phyloP scores from a whole-genome alignment of 2,888 invertebrate genomes.

The Pyrgus malvae region DNA sequence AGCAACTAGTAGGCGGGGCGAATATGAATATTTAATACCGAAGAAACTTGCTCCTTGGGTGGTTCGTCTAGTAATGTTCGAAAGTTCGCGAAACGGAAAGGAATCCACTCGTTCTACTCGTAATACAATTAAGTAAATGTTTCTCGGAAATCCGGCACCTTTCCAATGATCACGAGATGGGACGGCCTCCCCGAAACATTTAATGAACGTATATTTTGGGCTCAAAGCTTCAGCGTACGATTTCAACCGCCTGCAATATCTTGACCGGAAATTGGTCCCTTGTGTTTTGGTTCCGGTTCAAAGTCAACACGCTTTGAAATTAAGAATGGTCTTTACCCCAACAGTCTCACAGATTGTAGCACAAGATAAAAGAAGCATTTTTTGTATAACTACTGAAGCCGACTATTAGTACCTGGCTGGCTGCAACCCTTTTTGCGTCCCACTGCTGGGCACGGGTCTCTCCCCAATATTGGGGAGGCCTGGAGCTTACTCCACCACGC shows the following conservation, averaged over 20 bases:
- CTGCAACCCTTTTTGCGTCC: too few relatives aligned
- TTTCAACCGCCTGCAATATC: neutral
- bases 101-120: neutral
- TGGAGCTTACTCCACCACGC: too few relatives aligned
- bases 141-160: neutral
- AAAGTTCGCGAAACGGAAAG: neutral
- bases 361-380: too few relatives aligned
- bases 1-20: conserved; percentile 1
- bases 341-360: too few relatives aligned
- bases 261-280: neutral
- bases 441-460: too few relatives aligned
- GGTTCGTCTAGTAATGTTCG: conserved; percentile 10
- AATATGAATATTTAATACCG: conserved; percentile 15
- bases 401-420: too few relatives aligned
- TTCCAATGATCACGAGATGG: neutral
- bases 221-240: neutral
- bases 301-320: neutral
- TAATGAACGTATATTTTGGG: neutral
- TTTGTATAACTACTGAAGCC: too few relatives aligned
- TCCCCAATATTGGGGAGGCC: too few relatives aligned
- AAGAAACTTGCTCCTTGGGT: neutral
- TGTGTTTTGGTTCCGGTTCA: neutral
- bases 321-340: neutral
- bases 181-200: neutral
- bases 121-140: conserved; percentile 15